Percentiles rank a stretch among this genome's conserved stretches.
phyloP scores from a whole-genome alignment of 2,797 vertebrate species.

The Cyprinodon diabolis region DNA sequence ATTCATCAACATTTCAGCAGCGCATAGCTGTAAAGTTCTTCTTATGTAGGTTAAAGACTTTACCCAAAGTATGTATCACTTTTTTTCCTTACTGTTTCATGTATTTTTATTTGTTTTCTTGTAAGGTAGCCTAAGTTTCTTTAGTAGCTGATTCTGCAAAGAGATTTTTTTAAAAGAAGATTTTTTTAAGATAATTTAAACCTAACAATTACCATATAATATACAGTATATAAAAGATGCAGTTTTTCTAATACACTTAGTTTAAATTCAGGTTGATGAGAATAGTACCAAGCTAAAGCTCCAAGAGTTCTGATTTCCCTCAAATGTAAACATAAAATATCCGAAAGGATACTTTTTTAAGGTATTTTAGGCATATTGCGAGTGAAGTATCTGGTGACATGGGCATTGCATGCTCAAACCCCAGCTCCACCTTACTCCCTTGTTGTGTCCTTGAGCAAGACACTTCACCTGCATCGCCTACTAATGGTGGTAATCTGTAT shows the following conservation, averaged over 20 bases:
- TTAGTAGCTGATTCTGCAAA: background rate
- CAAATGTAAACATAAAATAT: background rate
- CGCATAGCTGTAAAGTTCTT: constrained; percentile 44
- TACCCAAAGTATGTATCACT: constrained; percentile 25
- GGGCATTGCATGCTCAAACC: too few relatives aligned
- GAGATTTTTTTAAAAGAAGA: background rate
- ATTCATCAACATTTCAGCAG: constrained; percentile 76
- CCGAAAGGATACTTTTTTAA: background rate
- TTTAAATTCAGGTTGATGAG: too few relatives aligned
- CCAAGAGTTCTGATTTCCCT: too few relatives aligned
- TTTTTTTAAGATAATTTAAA: background rate
- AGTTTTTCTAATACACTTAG: background rate
- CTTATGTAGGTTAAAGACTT: constrained; percentile 57
- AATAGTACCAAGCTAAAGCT: too few relatives aligned
- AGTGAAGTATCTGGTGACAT: too few relatives aligned
- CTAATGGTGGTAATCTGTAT: too few relatives aligned
- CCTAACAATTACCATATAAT: background rate
- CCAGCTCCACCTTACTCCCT: too few relatives aligned
- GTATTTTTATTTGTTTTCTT: background rate
- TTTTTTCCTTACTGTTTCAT: background rate
- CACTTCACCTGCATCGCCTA: too few relatives aligned
- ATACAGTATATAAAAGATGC: background rate
- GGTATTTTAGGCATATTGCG: background rate
- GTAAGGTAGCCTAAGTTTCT: background rate
- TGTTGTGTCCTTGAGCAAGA: too few relatives aligned